Conservation (phyloP, 2,113 vertebrate genomes). For the Oxygymnocypris stewartii region DNA sequence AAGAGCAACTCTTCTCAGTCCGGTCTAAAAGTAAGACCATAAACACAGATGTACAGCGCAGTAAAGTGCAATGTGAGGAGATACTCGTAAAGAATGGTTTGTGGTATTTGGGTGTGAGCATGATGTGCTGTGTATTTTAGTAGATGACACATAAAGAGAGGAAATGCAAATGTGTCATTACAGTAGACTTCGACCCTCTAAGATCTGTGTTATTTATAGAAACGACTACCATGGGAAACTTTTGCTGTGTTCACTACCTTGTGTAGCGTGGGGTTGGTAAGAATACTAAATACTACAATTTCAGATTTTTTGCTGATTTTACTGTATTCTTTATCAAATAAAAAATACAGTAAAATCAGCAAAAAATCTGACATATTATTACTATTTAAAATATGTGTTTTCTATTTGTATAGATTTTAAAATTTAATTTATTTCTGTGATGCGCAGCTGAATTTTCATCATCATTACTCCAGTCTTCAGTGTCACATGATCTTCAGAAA, state of each 20-base stretch:
- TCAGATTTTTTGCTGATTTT: no score
- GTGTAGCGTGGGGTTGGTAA: not conserved
- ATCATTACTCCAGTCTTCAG: no score
- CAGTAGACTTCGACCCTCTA: not conserved
- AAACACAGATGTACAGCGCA: not conserved
- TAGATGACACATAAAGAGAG: not conserved
- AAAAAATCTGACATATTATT: no score
- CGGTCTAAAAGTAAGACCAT: not conserved
- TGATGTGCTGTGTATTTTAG: not conserved
- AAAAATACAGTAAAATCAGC: no score
- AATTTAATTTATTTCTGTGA: not conserved
- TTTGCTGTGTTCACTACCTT: not conserved
- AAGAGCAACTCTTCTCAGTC: not conserved
- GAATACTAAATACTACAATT: no score
- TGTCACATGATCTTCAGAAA: no score
- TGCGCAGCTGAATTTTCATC: not conserved
- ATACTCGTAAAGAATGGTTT: not conserved
- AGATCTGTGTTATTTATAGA: constrained; percentile 21
- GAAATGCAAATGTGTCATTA: constrained; percentile 27
- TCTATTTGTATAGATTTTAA: not conserved
- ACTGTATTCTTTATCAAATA: no score
- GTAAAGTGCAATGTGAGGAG: not conserved
- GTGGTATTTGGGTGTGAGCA: not conserved
- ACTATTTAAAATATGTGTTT: no score
- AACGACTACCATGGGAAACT: not conserved